A percentile compares a stretch with the other conserved stretches of the same genome.
Conservation (phyloP, 2,888 invertebrate genomes). For the Drosophila algonquin region DNA sequence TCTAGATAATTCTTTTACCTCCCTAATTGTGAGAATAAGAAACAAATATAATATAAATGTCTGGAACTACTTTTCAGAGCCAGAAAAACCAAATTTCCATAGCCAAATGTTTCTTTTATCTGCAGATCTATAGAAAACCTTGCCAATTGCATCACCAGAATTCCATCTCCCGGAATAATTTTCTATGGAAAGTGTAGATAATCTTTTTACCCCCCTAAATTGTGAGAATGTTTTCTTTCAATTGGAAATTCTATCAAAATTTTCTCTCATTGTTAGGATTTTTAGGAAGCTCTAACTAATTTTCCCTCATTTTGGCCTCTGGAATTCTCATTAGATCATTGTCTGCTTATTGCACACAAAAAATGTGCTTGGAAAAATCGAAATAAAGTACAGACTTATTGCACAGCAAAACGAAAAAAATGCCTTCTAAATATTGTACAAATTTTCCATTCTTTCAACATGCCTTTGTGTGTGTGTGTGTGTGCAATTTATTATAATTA, state of each 20-base stretch:
- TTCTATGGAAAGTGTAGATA: background rate
- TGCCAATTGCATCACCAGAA: background rate
- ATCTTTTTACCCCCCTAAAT: background rate
- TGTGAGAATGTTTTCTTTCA: background rate
- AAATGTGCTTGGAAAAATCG: background rate
- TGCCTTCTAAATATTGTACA: background rate
- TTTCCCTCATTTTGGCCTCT: background rate
- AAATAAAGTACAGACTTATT: background rate
- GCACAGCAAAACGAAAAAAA: background rate
- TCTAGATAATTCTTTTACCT: too few species aligned
- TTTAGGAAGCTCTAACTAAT: too few species aligned
- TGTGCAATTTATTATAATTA: constrained; percentile 20
- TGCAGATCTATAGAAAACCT: background rate
- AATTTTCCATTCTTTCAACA: background rate
- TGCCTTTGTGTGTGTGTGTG: background rate
- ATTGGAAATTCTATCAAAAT: background rate
- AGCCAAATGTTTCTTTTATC: background rate
- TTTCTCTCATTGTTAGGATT: too few species aligned
- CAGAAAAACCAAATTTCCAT: background rate
- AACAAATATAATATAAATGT: too few species aligned
- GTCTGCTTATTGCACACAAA: background rate
- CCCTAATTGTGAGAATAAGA: too few species aligned
- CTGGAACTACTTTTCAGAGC: too few species aligned
- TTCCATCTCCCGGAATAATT: background rate
- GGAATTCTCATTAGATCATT: background rate